Evolutionary conservation across 2,113 vertebrate genomes (phyloP), one percentile per base, ranked within the genome.

Genomic region (Anser cygnoides): DNA sequence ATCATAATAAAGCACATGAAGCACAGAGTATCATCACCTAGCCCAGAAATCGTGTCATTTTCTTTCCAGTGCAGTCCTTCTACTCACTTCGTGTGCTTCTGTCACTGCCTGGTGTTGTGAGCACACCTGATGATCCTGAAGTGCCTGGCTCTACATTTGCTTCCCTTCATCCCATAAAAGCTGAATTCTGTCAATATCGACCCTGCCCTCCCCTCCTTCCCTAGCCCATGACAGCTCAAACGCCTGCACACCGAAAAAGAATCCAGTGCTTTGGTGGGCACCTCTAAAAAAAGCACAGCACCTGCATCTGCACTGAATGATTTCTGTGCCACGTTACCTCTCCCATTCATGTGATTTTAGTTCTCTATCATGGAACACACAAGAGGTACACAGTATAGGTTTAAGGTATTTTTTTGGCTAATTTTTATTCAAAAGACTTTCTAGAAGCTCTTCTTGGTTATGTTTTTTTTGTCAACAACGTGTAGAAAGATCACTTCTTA

Each of bases 321-420:
- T 15, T 76, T 59, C 35, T 63, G 46, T 14, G 20, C 33, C 9
- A 21, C 0, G 0, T 25, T 44, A 44, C 39, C 31, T 35, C 71
- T 58, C 41, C 29, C 43, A 10, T 22, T 76, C 9, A 28, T 0
- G 0, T 19, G 12, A n/a, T 52, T 67, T 71, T 49, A 67, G 14
- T 13, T 84, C 49, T 61, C 54, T 37, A 62, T 29, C 25, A 52
- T 19, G 3, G 21, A 84, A 71, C 0, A 4, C 57, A 75, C 33
- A 82, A 2, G 2, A n/a, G 50, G 20, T 31, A 41, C 0, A 0
- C 23, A 6, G 10, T 66, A 4, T 1, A 37, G 33, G 25, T 61
- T 57, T 19, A 80, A 46, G 11, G 31, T 4, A 2, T 6, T 54
- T 52, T 63, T 20, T 23, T 5, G 31, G 70, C 43, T 43, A 29